A percentile compares a stretch with the other conserved stretches of the same genome.
phyloP scores from a whole-genome alignment of 2,888 invertebrate species.

The Cerastis leucographa region DNA sequence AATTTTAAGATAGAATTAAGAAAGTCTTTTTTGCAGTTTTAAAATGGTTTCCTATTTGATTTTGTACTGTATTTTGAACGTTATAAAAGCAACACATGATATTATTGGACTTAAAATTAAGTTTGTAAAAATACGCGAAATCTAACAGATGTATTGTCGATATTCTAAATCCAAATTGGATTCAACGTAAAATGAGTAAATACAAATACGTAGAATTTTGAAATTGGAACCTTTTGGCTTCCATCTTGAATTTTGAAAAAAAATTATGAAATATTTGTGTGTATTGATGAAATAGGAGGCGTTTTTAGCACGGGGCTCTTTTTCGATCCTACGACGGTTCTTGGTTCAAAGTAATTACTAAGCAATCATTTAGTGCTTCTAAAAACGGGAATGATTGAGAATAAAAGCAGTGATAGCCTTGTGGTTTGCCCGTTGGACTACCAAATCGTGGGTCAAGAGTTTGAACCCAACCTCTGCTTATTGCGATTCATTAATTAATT shows the following conservation, averaged over 20 bases:
- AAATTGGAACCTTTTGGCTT: conserved; percentile 51
- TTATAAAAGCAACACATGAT: accelerated
- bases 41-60: conserved; percentile 3
- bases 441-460: no score
- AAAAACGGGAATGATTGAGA: no score
- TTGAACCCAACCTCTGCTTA: no score
- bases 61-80: accelerated
- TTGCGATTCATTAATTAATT: no score
- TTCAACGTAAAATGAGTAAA: conserved; percentile 46
- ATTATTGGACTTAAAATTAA: accelerated
- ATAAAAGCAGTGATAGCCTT: no score
- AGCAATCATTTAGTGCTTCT: not conserved
- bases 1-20: conserved; percentile 43
- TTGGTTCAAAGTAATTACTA: not conserved
- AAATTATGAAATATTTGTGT: not conserved
- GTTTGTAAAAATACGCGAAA: conserved; percentile 53
- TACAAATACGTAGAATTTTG: conserved; percentile 53
- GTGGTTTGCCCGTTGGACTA: no score
- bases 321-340: no score
- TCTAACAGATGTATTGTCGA: conserved; percentile 63
- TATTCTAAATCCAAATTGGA: conserved; percentile 59
- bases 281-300: no score
- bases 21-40: not conserved
- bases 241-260: conserved; percentile 26
- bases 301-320: not conserved